Evolutionary conservation across 2,888 invertebrate species (phyloP).

Genomic region (Balanococcus diminutus): DNA sequence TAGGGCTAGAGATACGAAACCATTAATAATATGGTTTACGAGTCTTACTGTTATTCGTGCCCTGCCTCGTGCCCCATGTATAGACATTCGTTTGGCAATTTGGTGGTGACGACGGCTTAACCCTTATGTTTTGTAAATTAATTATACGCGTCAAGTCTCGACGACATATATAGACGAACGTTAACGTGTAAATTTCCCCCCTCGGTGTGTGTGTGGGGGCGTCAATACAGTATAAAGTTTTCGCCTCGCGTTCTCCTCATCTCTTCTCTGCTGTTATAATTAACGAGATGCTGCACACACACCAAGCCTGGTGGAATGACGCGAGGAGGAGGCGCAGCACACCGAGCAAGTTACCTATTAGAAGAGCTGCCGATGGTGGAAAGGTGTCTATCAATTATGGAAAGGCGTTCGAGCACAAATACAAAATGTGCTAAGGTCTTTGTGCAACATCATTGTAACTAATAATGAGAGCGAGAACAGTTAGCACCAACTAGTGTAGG

Average conservation of each 20-base stretch:
- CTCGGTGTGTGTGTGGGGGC: background rate
- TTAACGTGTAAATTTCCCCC: background rate
- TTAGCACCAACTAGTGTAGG: constrained; percentile 6
- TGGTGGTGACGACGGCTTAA: background rate
- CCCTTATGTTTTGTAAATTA: constrained; percentile 11
- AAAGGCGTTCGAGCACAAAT: constrained; percentile 38
- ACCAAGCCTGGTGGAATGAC: background rate
- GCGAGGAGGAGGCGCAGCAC: background rate
- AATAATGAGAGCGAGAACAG: constrained; percentile 45
- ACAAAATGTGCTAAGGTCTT: constrained; percentile 21
- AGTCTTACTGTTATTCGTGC: too few relatives aligned
- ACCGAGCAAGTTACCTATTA: background rate
- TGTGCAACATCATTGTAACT: constrained; percentile 51
- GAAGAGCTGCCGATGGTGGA: background rate
- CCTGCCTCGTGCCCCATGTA: background rate
- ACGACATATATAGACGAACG: background rate
- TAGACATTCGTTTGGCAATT: background rate
- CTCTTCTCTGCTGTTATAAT: background rate
- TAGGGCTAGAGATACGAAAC: background rate
- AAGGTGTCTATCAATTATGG: constrained; percentile 47
- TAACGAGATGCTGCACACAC: background rate
- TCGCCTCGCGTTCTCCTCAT: background rate
- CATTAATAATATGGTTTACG: background rate
- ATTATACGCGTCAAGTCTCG: background rate
- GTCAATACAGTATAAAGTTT: background rate